A percentile compares a stretch with the other conserved stretches of the same genome.
phyloP scores from a whole-genome alignment of 2,888 invertebrate genomes.

The Carabus problematicus region DNA sequence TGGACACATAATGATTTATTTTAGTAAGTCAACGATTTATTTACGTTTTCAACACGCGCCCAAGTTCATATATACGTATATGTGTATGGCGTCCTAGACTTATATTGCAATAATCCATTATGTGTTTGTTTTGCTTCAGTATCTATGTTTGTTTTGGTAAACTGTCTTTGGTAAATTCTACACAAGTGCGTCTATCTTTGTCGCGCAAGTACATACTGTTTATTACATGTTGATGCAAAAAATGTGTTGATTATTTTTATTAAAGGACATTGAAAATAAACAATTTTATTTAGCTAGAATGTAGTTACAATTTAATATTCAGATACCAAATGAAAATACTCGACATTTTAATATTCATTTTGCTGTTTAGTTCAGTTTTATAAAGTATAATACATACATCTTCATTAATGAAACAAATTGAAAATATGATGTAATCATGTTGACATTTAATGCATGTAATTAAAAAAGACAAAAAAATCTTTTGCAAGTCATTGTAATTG shows the following conservation, averaged over 20 bases:
- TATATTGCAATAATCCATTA: constrained; percentile 37
- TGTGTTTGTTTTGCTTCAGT: constrained; percentile 36
- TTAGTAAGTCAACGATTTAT: constrained; percentile 38
- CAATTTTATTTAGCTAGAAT: too few species aligned
- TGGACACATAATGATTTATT: constrained; percentile 43
- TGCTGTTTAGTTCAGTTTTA: too few species aligned
- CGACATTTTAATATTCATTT: too few species aligned
- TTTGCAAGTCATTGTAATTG: too few species aligned
- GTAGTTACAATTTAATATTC: too few species aligned
- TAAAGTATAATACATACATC: neutral
- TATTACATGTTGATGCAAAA: too few species aligned
- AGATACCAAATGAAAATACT: too few species aligned
- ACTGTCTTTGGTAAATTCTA: constrained; percentile 33
- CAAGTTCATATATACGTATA: constrained; percentile 14
- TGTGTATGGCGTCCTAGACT: neutral
- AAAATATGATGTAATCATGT: neutral
- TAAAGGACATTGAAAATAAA: too few species aligned
- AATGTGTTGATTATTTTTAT: too few species aligned
- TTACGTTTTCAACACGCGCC: constrained; percentile 36
- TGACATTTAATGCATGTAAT: constrained; percentile 4
- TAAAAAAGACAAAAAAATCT: neutral
- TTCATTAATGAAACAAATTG: neutral
- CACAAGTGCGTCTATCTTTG: constrained; percentile 26
- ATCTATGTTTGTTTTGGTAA: constrained; percentile 35
- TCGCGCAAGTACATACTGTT: constrained; percentile 6